phyloP scores from a whole-genome alignment of 2,888 invertebrate genomes.

The Ophion obscuratus region DNA sequence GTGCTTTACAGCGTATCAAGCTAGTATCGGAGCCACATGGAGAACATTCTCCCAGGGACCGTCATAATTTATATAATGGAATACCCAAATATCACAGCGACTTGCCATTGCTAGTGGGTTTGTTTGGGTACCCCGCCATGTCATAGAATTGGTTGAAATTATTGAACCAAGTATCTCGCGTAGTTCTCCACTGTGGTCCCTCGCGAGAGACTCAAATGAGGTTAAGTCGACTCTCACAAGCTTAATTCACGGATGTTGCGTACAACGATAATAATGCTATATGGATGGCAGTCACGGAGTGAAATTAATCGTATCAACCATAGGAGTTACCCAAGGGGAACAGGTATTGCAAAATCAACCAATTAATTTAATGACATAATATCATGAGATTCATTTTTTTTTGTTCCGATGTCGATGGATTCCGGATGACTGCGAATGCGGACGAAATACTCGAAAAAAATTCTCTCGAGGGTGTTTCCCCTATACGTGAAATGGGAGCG shows the following conservation, averaged over 20 bases:
- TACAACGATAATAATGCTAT: conserved; percentile 62
- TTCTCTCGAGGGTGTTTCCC: background rate
- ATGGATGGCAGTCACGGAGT: conserved; percentile 24
- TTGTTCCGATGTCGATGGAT: background rate
- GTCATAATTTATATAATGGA: conserved; percentile 70
- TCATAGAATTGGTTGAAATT: conserved; percentile 42
- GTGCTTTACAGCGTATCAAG: background rate
- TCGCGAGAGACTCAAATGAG: conserved; percentile 52
- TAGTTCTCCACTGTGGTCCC: conserved; percentile 53
- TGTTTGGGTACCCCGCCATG: background rate
- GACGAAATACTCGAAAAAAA: background rate
- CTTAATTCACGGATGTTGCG: conserved; percentile 63
- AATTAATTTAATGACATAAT: background rate
- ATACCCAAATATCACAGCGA: conserved; percentile 61
- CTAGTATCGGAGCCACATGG: conserved; percentile 11
- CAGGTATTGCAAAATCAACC: background rate
- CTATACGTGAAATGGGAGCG: too few species aligned
- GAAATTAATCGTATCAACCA: conserved; percentile 6
- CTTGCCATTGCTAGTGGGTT: conserved; percentile 14
- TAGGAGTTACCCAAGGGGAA: background rate
- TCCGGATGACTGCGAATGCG: background rate
- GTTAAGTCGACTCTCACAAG: conserved; percentile 30
- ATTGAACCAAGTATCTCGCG: conserved; percentile 40
- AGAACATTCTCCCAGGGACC: conserved; percentile 56
- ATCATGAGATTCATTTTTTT: background rate